These are phyloP conservation scores for Morelia viridis DNA, from an alignment of 2,797 vertebrate species.

Conservation along the genomic window DNA sequence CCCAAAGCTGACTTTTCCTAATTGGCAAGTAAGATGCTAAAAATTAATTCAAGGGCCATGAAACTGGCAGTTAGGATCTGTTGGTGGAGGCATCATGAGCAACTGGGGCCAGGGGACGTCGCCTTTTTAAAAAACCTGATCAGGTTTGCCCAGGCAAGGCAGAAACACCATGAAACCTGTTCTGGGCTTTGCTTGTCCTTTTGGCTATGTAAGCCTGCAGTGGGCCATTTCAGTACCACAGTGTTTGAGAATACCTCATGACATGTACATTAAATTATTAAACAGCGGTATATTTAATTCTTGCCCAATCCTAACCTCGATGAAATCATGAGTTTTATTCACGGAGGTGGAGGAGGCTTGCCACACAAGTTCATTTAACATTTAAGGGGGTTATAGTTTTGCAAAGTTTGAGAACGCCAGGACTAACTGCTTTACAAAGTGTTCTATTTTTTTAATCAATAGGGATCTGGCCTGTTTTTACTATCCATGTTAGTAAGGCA, in stretches of 20 bases:
- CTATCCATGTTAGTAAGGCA: background rate
- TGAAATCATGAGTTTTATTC: background rate
- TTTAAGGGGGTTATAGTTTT: background rate
- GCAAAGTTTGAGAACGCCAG: background rate
- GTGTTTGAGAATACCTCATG: background rate
- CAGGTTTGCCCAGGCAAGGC: background rate
- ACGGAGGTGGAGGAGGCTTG: background rate
- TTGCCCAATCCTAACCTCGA: background rate
- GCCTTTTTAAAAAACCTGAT: background rate
- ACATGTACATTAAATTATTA: background rate
- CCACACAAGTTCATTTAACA: background rate
- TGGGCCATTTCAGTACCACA: background rate
- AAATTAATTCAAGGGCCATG: background rate
- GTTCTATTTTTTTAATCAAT: background rate
- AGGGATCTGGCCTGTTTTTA: background rate
- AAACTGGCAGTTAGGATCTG: background rate
- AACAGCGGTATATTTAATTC: background rate
- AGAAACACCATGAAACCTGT: background rate
- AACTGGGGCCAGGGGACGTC: background rate
- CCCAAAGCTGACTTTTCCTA: background rate
- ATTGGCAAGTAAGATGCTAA: background rate
- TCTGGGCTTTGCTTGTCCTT: background rate
- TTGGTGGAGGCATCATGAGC: background rate
- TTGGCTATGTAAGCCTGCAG: background rate
- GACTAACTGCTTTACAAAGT: background rate